These are phyloP conservation scores for Percopsis transmontana DNA, from an alignment of 2,113 vertebrate genomes.

Conservation along the genomic window DNA sequence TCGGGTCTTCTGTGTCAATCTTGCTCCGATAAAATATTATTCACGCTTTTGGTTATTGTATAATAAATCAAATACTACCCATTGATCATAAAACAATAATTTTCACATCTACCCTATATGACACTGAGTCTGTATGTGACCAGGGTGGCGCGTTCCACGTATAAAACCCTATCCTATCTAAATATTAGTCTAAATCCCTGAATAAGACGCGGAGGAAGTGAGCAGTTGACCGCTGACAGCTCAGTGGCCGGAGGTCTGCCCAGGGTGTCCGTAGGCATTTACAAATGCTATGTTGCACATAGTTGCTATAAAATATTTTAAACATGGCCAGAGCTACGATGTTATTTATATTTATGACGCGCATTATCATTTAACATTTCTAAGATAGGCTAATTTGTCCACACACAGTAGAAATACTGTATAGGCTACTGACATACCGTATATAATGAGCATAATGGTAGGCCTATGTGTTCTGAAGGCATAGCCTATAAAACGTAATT, in stretches of 20 bases:
- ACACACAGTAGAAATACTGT: too few species aligned
- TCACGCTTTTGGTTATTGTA: too few species aligned
- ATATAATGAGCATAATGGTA: too few species aligned
- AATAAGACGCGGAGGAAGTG: conserved; percentile 72
- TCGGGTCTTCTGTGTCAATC: not conserved
- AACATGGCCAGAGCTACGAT: not conserved
- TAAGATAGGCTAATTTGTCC: too few species aligned
- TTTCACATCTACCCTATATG: conserved; percentile 55
- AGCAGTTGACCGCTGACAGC: conserved; percentile 74
- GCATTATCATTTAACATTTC: too few species aligned
- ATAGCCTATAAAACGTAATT: too few species aligned
- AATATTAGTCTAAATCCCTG: conserved; percentile 75
- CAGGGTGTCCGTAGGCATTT: conserved; percentile 50
- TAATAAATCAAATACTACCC: conserved; percentile 71
- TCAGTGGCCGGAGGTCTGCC: conserved; percentile 51
- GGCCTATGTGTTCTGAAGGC: too few species aligned
- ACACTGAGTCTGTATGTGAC: conserved; percentile 33
- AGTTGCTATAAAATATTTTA: not conserved
- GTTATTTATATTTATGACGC: not conserved
- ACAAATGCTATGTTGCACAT: conserved; percentile 31
- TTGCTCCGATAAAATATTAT: conserved; percentile 18
- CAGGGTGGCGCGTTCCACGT: conserved; percentile 44
- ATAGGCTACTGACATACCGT: too few species aligned
- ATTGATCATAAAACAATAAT: conserved; percentile 52
- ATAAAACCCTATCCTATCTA: conserved; percentile 74